Percentiles rank a stretch among this genome's conserved stretches.
Conservation (phyloP, 2,113 vertebrate genomes). For the Petroica traversi region DNA sequence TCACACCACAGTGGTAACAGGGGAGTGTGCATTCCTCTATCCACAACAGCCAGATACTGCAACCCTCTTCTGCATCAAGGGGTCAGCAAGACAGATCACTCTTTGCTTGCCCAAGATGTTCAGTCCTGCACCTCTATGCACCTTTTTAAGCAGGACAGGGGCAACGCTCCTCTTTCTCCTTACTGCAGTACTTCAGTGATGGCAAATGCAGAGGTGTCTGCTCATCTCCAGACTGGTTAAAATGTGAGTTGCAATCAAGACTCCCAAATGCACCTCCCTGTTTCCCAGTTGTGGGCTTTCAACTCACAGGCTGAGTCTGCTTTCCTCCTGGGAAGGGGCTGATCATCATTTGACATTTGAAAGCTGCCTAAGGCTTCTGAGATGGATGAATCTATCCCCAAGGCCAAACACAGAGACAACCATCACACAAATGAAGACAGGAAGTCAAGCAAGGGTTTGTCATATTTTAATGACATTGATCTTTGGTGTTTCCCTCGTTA, state of each 20-base stretch:
- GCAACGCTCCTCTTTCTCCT: background rate
- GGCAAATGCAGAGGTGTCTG: background rate
- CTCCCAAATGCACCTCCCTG: background rate
- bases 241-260: background rate
- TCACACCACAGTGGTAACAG: background rate
- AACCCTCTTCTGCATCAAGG: background rate
- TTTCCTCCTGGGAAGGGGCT: background rate
- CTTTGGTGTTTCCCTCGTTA: slow-evolving; percentile 84
- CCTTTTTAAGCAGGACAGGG: fast-evolving
- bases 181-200: background rate
- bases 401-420: background rate
- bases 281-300: background rate
- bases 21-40: background rate
- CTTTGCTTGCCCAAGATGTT: background rate
- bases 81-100: background rate
- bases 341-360: background rate
- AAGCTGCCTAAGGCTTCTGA: background rate
- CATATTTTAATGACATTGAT: slow-evolving; percentile 83
- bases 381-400: background rate
- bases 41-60: background rate
- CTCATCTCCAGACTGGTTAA: background rate
- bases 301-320: background rate
- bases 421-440: slow-evolving; percentile 38
- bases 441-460: slow-evolving; percentile 69
- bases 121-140: background rate